Base-by-base conservation (phyloP, 2,113 vertebrate genomes). In the Lipophrys pholis region DNA sequence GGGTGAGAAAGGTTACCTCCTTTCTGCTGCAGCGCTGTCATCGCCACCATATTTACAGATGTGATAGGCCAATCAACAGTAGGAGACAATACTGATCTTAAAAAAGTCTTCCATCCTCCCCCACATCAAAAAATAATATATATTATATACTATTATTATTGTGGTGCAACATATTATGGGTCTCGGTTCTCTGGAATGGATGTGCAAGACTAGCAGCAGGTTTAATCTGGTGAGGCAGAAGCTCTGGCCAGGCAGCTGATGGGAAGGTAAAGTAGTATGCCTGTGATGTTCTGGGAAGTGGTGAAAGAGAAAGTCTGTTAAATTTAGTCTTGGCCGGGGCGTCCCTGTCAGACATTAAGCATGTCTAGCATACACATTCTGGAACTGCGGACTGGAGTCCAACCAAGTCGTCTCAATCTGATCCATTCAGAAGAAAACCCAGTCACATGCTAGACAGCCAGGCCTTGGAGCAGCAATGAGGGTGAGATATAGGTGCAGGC, bases 291-390 rank as follows among this genome's bases (percentile, higher is more conserved):
- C 90, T 87, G 89, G 89, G 89, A 93, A 93, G 73, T 41, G 84
- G 82, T 91, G 86, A 93, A 93, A 91, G 91, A 85, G 77, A 12
- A 60, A 72, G 86, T 76, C 86, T 92, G 91, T 94, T 91, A 84
- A 80, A 65, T 63, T 77, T 74, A 38, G 41, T 76, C 65, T 71
- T 40, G 74, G 78, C 72, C 15, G 60, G 71, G 43, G 78, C 84
- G n/a, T 64, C 67, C 56, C 45, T 30, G 71, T 60, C 79, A 63
- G 60, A 52, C 50, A 0, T 36, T 59, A 54, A 82, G 51, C 54
- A 57, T 54, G 38, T 79, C 82, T 39, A 73, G 66, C 83, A 65
- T 62, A 79, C 80, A 81, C 80, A 73, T 81, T 81, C 83, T 89
- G 75, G 50, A 73, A 76, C 69, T 78, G 74, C 3, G 79, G 86